Base-by-base conservation (phyloP, 2,888 invertebrate species). In the Dryobotodes eremita region DNA sequence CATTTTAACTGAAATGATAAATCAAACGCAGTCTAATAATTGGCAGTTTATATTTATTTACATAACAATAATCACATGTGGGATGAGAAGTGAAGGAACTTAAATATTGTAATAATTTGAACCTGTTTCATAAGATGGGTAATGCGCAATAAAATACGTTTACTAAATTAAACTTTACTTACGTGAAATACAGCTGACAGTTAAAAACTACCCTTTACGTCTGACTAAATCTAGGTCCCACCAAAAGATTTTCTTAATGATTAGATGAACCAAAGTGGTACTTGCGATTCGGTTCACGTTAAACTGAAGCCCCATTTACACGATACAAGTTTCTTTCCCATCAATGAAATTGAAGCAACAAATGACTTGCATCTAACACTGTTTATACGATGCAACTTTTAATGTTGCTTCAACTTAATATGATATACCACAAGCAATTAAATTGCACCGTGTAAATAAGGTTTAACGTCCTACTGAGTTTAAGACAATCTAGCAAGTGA, bases 11-110 rank as follows among this genome's bases (percentile, higher is more conserved):
- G 13, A 36, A 36, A 55, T n/a, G n/a, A 42, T 53, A 42, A 80
- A 83, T 79, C 26, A 83, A 86, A 81, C 23, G 20, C 50, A 26
- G 1, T n/a, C 15, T n/a, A 59, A 31, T 77, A 81, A 87, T 82
- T 82, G 82, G 85, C 86, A 80, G 73, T 86, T 84, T 75, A 85
- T 84, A 80, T 91, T 90, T 91, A 91, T 91, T 91, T 90, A 91
- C 89, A 90, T 84, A 87, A 88, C 88, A 85, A 83, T 85, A 83
- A 87, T 86, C 81, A 86, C 84, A 83, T 84, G 85, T 77, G 80
- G 78, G 80, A 88, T 88, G 87, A 83, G 87, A 84, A 80, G 75
- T 84, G 82, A 87, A 88, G 84, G 77, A 88, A 89, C 80, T 79
- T 79, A 81, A 86, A 81, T 79, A 82, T 86, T 72, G 70, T 76